These are phyloP conservation scores for Plotosus lineatus DNA, from an alignment of 2,113 vertebrate species.

Conservation along the genomic window DNA sequence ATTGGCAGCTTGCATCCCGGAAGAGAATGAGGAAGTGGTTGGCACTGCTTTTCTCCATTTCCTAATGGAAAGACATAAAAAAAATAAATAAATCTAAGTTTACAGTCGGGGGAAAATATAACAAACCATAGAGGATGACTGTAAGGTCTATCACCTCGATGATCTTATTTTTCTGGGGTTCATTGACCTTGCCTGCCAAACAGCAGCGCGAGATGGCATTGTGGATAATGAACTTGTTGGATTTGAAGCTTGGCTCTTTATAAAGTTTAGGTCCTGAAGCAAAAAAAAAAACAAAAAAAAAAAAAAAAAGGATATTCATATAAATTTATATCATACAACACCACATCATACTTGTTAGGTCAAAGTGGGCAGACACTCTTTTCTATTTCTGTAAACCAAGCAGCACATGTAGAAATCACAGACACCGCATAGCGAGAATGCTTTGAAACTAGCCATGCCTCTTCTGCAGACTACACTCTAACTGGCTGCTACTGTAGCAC, in stretches of 20 bases:
- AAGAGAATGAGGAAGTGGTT: slow-evolving; percentile 95
- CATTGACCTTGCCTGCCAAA: slow-evolving; percentile 90
- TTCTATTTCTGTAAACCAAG: no score
- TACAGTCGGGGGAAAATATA: background rate
- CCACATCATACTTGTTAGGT: background rate
- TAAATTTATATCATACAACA: background rate
- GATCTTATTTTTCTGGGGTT: slow-evolving; percentile 90
- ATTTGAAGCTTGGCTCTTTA: slow-evolving; percentile 93
- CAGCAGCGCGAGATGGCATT: slow-evolving; percentile 91
- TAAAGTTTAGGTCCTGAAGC: slow-evolving; percentile 86
- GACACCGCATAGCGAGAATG: no score
- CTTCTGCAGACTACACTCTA: no score
- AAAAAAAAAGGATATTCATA: no score
- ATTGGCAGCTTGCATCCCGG: slow-evolving; percentile 88
- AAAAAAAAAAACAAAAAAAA: slow-evolving; percentile 11
- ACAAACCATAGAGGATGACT: background rate
- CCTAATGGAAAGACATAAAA: slow-evolving; percentile 63
- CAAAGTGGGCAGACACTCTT: no score
- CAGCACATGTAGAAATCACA: no score
- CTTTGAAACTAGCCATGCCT: no score
- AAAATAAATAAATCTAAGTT: background rate
- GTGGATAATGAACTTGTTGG: slow-evolving; percentile 93
- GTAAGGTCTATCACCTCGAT: slow-evolving; percentile 78
- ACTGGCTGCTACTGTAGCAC: no score
- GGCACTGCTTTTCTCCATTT: slow-evolving; percentile 84